These are phyloP conservation scores for Ctenoplectra terminalis DNA, from an alignment of 1,140 invertebrate genomes.

Conservation along the genomic window DNA sequence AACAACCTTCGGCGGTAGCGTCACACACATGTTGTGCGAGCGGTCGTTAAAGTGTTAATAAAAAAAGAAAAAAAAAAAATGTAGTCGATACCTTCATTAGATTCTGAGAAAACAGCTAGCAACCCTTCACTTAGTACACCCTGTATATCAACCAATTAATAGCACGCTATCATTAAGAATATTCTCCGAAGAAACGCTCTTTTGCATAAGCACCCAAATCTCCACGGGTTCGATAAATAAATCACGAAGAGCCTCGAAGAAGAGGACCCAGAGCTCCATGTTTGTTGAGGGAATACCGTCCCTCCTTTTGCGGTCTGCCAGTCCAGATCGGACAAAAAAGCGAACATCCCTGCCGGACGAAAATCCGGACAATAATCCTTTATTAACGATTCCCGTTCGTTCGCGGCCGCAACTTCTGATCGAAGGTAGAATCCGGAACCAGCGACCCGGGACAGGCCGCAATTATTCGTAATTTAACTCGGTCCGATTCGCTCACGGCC, in stretches of 20 bases:
- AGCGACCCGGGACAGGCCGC: constrained; percentile 1
- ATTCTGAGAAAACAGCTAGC: too few species aligned
- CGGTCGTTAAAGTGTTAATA: too few species aligned
- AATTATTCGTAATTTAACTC: constrained; percentile 53
- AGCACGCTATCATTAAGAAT: not conserved
- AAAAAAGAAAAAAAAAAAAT: too few species aligned
- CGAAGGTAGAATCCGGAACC: not conserved
- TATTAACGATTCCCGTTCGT: constrained; percentile 25
- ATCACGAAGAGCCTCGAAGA: not conserved
- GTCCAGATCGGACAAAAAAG: too few species aligned
- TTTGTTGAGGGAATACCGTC: not conserved
- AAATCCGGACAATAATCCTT: constrained; percentile 35
- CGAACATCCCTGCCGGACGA: not conserved
- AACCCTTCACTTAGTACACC: too few species aligned
- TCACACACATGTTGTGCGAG: too few species aligned
- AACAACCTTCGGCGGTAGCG: too few species aligned
- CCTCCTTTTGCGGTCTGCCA: not conserved
- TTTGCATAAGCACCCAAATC: not conserved
- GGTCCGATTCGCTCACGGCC: constrained; percentile 12
- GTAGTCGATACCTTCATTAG: too few species aligned
- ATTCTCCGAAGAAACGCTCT: too few species aligned
- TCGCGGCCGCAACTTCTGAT: constrained; percentile 25
- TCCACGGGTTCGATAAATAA: not conserved
- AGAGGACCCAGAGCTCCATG: not conserved
- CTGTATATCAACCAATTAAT: constrained; percentile 1